Conservation (phyloP, 2,888 invertebrate species). For the Drosophila mimetica region DNA sequence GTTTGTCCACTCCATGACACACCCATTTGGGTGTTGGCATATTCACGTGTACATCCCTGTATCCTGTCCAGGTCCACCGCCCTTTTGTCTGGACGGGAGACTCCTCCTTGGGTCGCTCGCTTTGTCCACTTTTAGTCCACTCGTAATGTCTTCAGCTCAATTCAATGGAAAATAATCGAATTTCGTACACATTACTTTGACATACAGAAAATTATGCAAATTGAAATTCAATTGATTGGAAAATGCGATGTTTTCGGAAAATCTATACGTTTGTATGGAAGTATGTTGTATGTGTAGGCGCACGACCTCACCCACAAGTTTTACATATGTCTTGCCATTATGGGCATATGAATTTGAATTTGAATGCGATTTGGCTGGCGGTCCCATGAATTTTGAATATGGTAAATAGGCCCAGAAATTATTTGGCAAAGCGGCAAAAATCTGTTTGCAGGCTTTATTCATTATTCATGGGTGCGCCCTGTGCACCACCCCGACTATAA, state of each 20-base stretch:
- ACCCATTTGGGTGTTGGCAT: conserved; percentile 48
- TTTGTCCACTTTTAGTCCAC: conserved; percentile 64
- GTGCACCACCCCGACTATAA: conserved; percentile 16
- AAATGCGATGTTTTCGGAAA: conserved; percentile 57
- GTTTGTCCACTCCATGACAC: conserved; percentile 69
- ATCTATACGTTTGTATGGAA: background rate
- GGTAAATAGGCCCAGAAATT: conserved; percentile 53
- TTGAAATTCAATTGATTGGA: conserved; percentile 81
- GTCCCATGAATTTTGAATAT: conserved; percentile 55
- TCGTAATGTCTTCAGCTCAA: conserved; percentile 75
- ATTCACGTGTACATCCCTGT: conserved; percentile 16
- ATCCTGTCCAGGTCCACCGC: conserved; percentile 8
- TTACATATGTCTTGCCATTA: conserved; percentile 63
- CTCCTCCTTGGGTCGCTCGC: conserved; percentile 32
- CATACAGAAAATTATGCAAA: conserved; percentile 77
- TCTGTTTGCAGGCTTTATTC: conserved; percentile 50
- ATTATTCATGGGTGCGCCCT: conserved; percentile 49
- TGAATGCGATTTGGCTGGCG: conserved; percentile 42
- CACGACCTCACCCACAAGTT: conserved; percentile 36
- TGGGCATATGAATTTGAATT: conserved; percentile 57
- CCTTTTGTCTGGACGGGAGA: conserved; percentile 19
- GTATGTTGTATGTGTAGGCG: conserved; percentile 13
- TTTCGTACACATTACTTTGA: conserved; percentile 77
- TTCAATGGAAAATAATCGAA: conserved; percentile 81
- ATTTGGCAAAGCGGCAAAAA: conserved; percentile 50